Percentiles rank a stretch among this genome's conserved stretches.
Conservation (phyloP, 2,888 invertebrate species). For the Acanthoscelides obtectus region DNA sequence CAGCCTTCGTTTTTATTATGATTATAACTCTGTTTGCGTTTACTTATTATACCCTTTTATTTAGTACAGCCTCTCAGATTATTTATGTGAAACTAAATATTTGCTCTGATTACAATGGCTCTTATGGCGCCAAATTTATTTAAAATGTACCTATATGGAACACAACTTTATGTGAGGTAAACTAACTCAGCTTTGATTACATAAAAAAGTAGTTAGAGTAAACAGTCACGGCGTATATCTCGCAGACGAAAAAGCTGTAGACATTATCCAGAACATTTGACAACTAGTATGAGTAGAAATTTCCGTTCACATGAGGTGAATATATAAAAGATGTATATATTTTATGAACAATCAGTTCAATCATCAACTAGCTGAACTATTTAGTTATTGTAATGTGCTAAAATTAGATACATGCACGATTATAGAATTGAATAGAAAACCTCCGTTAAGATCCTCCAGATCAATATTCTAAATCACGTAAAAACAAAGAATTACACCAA, state of each 20-base stretch:
- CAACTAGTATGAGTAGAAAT: not conserved
- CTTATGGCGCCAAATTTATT: not conserved
- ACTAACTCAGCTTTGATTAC: not conserved
- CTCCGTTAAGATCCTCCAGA: no score
- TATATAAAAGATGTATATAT: no score
- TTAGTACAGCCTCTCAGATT: not conserved
- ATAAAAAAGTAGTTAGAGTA: not conserved
- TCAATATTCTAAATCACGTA: no score
- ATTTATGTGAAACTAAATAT: constrained; percentile 2
- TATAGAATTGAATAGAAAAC: no score
- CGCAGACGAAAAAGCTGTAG: not conserved
- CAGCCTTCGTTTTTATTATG: not conserved
- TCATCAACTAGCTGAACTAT: no score
- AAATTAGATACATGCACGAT: no score
- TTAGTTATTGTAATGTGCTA: no score
- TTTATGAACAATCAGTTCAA: no score
- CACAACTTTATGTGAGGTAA: not conserved
- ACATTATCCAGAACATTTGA: not conserved
- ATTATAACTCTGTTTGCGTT: not conserved
- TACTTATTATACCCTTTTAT: not conserved
- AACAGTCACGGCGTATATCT: not conserved
- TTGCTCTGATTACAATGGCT: not conserved
- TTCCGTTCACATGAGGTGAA: not conserved
- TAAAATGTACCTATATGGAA: not conserved
- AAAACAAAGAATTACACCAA: no score